A percentile compares a stretch with the other conserved stretches of the same genome.
These are phyloP conservation scores for Tachycineta bicolor DNA, from an alignment of 2,113 vertebrate species.

Conservation along the genomic window DNA sequence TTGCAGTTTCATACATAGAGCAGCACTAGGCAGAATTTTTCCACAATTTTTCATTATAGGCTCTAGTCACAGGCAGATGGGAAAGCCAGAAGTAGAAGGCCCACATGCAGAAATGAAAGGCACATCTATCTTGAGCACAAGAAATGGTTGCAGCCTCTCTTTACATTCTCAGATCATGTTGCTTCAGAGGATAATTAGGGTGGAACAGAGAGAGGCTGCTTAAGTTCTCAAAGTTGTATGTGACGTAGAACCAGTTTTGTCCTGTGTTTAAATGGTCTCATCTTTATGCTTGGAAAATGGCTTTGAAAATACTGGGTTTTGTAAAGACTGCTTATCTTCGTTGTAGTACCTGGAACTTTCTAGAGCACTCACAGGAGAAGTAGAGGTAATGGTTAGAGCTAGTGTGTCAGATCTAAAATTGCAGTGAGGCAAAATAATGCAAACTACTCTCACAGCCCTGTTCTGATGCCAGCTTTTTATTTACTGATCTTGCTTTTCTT, in stretches of 20 bases:
- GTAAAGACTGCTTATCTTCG: background rate
- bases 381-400: background rate
- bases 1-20: background rate
- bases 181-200: background rate
- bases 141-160: background rate
- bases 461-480: background rate
- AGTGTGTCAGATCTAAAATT: background rate
- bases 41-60: background rate
- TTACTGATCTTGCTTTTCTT: background rate
- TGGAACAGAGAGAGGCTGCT: background rate
- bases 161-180: background rate
- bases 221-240: background rate
- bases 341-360: background rate
- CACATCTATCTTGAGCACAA: fast-evolving
- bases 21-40: background rate
- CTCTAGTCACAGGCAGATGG: background rate
- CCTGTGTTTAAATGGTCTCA: background rate
- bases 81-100: background rate
- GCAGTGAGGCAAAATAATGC: background rate
- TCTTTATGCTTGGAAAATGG: background rate
- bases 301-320: background rate
- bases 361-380: background rate
- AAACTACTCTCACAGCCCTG: background rate
- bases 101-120: fast-evolving
- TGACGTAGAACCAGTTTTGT: background rate